A percentile compares a stretch with the other conserved stretches of the same genome.
phyloP scores from a whole-genome alignment of 2,888 invertebrate species.

The Gymnocheta viridis region DNA sequence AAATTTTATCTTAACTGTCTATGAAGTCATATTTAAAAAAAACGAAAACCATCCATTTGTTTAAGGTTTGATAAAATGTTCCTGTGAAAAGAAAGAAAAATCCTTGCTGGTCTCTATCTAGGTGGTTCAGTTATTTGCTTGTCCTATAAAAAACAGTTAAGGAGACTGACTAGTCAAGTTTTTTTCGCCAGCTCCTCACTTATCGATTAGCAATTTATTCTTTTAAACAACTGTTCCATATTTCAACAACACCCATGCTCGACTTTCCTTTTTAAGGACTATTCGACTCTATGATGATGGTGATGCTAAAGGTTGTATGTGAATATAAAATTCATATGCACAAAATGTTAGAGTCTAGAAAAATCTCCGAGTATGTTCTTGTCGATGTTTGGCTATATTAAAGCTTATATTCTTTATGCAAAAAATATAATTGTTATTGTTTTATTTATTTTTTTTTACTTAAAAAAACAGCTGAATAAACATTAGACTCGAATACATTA shows the following conservation, averaged over 20 bases:
- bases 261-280: neutral
- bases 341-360: slow-evolving; percentile 29
- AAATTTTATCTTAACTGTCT: too few relatives aligned
- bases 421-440: slow-evolving; percentile 1
- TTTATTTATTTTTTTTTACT: slow-evolving; percentile 7
- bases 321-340: slow-evolving; percentile 56
- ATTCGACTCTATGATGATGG: neutral
- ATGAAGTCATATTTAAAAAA: too few relatives aligned
- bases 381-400: slow-evolving; percentile 13
- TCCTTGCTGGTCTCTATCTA: too few relatives aligned
- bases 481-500: slow-evolving; percentile 38
- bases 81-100: too few relatives aligned
- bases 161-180: too few relatives aligned
- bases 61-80: too few relatives aligned
- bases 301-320: slow-evolving; percentile 13
- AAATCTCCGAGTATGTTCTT: slow-evolving; percentile 26
- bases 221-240: neutral
- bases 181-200: too few relatives aligned
- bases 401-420: neutral
- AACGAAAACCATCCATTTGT: too few relatives aligned
- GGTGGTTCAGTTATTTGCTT: too few relatives aligned
- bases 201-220: slow-evolving; percentile 6
- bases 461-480: slow-evolving; percentile 61
- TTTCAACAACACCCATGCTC: neutral
- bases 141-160: too few relatives aligned